Conservation (phyloP, 2,797 vertebrate genomes). For the Lepilemur ruficaudatus region DNA sequence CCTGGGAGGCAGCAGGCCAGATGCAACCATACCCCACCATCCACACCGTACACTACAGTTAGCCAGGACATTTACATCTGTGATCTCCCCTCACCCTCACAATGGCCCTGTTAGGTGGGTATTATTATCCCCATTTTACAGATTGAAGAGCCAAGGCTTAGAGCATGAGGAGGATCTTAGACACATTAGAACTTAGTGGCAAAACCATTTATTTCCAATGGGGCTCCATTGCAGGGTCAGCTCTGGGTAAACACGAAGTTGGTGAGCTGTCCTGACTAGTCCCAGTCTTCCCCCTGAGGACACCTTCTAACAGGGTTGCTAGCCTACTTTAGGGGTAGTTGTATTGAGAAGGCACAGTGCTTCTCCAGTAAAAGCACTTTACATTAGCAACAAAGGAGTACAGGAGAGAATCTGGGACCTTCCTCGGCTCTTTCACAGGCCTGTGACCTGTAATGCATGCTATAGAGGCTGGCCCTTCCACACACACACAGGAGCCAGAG, state of each 20-base stretch:
- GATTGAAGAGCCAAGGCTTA: neutral
- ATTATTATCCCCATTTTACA: neutral
- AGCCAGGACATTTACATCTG: neutral
- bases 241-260: neutral
- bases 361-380: neutral
- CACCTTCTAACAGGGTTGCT: neutral
- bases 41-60: fast-evolving
- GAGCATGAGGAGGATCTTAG: neutral
- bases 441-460: fast-evolving
- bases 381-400: neutral
- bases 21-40: neutral
- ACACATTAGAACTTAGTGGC: neutral
- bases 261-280: neutral
- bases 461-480: neutral
- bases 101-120: neutral
- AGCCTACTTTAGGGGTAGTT: neutral
- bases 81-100: fast-evolving
- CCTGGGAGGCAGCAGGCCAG: neutral
- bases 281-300: neutral
- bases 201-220: neutral
- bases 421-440: neutral
- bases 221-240: neutral
- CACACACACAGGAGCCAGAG: neutral
- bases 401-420: neutral
- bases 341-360: neutral